These are phyloP conservation scores for Halesus radiatus DNA, from an alignment of 1,140 invertebrate genomes.

Conservation along the genomic window DNA sequence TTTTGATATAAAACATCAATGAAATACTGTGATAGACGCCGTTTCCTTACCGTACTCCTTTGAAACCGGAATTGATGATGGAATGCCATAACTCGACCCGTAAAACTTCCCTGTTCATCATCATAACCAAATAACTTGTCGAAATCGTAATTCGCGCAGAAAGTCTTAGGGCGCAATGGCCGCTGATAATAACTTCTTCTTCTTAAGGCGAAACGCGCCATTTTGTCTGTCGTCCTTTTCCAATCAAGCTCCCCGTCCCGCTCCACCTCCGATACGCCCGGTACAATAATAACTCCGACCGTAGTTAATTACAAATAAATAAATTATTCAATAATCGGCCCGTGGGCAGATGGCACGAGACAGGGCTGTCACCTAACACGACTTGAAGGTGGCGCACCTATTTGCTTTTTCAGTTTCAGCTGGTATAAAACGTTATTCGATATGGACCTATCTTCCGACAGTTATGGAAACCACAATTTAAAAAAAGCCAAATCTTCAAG, in stretches of 20 bases:
- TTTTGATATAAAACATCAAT: too few relatives aligned
- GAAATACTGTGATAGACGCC: too few relatives aligned
- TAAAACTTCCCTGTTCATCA: background rate
- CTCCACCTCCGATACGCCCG: slow-evolving; percentile 8
- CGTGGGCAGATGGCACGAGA: slow-evolving; percentile 53
- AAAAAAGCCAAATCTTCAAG: too few relatives aligned
- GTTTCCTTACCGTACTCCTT: too few relatives aligned
- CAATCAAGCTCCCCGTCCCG: slow-evolving; percentile 4
- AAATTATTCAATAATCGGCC: slow-evolving; percentile 59
- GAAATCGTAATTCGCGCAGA: slow-evolving; percentile 4
- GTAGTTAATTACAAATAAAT: slow-evolving; percentile 58
- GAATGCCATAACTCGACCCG: too few relatives aligned
- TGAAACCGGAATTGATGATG: too few relatives aligned
- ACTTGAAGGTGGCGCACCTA: too few relatives aligned
- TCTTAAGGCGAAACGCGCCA: slow-evolving; percentile 16
- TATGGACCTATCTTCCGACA: too few relatives aligned
- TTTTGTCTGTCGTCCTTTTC: slow-evolving; percentile 41
- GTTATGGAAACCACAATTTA: too few relatives aligned
- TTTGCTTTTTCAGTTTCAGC: too few relatives aligned
- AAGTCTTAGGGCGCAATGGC: slow-evolving; percentile 1
- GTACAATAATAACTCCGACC: slow-evolving; percentile 57
- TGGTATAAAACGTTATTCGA: too few relatives aligned
- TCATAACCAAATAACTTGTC: background rate
- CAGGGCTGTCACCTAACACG: slow-evolving; percentile 27
- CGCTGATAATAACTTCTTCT: slow-evolving; percentile 17